Base-by-base conservation (phyloP, 2,888 invertebrate genomes). In the Pediacus dermestoides region DNA sequence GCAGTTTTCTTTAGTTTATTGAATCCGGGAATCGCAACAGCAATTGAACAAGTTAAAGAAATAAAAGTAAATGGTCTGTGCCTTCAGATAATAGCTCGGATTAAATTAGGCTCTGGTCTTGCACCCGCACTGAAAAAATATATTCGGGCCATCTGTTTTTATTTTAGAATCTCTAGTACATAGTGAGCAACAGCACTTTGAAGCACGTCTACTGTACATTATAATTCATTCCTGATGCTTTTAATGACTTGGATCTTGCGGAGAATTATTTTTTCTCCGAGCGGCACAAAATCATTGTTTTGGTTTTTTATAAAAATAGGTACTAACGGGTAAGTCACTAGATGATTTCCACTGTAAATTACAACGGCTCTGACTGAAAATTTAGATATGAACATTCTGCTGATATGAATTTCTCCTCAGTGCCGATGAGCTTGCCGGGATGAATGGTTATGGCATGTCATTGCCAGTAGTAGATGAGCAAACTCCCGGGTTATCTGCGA, bases 51-150 rank as follows among this genome's bases (percentile, higher is more conserved):
- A 57, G 55, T 57, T 52, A 50, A 46, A 50, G 56, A 55, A 60
- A 66, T 64, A 64, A 64, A 66, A 64, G 56, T 60, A 61, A 64
- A 64, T 60, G 62, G 63, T 45, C 58, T 55, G 60, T 60, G 61
- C 60, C 55, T 52, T 55, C 47, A 51, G 61, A 64, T 64, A 66
- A 66, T 63, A 58, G 58, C 48, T 36, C 46, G 58, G 58, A 64
- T 64, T 63, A 64, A 66, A 65, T 60, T 61, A 62, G 60, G 50
- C 53, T 55, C 18, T 23, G 23, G 55, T 59, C 58, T 58, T 53
- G 51, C 4, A n/a, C 23, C n/a, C 23, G 9, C 3, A 48, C 43
- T 46, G 49, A 51, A 52, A 52, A 55, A 60, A 63, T 59, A 60
- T 63, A 61, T 59, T 58, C 48, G 48, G 55, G 53, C 61, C 63